Base-by-base conservation (phyloP, 1,140 invertebrate genomes). In the Thaumatotibia leucotreta region DNA sequence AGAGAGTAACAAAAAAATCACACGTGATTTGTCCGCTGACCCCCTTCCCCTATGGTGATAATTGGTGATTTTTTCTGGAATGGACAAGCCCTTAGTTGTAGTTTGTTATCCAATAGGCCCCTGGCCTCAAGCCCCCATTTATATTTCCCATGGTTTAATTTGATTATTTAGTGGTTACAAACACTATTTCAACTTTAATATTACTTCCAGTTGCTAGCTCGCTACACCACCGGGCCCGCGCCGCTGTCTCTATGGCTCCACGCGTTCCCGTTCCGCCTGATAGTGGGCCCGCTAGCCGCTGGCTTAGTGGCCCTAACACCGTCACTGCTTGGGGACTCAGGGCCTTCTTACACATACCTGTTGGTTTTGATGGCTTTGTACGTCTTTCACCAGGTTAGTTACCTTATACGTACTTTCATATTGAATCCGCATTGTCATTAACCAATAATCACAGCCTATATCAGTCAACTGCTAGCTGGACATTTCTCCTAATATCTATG, bases 201-300 rank as follows among this genome's bases (percentile, higher is more conserved):
- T 23, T 61, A 50, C 22, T 80, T 77, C 3, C 74, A 92, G 90
- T 80, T 91, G 5, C 72, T 92, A 68, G 92, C 93, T 10, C 96
- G 95, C 84, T 97, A 98, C 80, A 98, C 97, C 0, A 94, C 95
- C 31, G 98, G 98, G 9, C 95, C 96, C 0, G 92, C 94, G 67
- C 98, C 98, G 2, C 93, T 99, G 88, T 94, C 97, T 69, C 92
- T 99, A 32, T 99, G 96, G 91, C 83, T 99, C 1, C 96, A 95
- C 81, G 97, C 97, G 0, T 96, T 98, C 83, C 98, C 98, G 1
- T 96, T 95, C 74, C 94, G 98, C 69, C 90, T 99, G 24, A 39
- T 95, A 1, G 96, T 99, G 84, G 97, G 97, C 0, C 89, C 98
- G 3, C 80, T 98, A 6, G 97, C 96, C 65, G 96, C 97, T 0